These are phyloP conservation scores for Hestina assimilis DNA, from an alignment of 1,140 invertebrate genomes.

Conservation along the genomic window DNA sequence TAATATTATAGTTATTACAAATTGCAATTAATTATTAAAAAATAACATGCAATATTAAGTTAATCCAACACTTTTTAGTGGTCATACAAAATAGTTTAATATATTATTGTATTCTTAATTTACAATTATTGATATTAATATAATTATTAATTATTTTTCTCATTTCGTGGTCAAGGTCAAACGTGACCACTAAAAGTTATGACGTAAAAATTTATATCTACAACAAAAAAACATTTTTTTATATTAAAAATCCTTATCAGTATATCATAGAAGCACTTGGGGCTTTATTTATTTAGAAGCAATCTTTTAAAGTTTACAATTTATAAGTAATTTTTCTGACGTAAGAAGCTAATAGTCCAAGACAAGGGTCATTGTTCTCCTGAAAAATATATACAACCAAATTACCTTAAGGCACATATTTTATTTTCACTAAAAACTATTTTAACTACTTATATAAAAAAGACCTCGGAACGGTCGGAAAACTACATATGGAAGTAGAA, in stretches of 20 bases:
- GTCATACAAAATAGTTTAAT: neutral
- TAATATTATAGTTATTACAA: too few species aligned
- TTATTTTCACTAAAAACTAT: too few species aligned
- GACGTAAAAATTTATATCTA: neutral
- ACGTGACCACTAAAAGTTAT: neutral
- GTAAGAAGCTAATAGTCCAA: too few species aligned
- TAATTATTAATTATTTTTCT: neutral
- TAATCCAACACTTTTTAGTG: too few species aligned
- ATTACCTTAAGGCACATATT: too few species aligned
- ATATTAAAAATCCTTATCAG: slow-evolving; percentile 10
- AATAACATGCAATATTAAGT: too few species aligned
- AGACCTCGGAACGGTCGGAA: slow-evolving; percentile 35
- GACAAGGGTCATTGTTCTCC: too few species aligned
- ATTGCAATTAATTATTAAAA: too few species aligned
- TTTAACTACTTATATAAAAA: slow-evolving; percentile 20
- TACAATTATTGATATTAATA: neutral
- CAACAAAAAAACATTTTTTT: neutral
- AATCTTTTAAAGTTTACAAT: slow-evolving; percentile 1
- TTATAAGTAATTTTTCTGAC: neutral
- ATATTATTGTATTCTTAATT: neutral
- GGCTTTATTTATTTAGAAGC: slow-evolving; percentile 28
- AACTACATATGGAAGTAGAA: slow-evolving; percentile 54
- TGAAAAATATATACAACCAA: too few species aligned
- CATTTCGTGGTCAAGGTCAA: neutral
- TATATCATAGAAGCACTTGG: slow-evolving; percentile 39